Conservation (phyloP, 2,113 vertebrate species). For the Xenus cinereus region DNA sequence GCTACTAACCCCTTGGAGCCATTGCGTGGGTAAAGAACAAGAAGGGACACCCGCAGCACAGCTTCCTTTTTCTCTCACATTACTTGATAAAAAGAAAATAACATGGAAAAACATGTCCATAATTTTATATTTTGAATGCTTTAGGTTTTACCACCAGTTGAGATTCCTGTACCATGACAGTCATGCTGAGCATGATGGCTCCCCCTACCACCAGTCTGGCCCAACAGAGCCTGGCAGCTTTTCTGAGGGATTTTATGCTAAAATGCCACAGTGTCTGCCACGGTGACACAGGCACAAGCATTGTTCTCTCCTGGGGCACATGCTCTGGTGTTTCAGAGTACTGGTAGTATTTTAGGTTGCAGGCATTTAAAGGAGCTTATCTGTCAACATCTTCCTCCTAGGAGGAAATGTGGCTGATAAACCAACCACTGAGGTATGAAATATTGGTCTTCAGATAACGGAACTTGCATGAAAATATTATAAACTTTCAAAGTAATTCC, state of each 20-base stretch:
- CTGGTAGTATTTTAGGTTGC: not conserved
- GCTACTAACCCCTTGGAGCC: not conserved
- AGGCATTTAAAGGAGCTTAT: not conserved
- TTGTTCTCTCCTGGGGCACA: not conserved
- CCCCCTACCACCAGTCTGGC: not conserved
- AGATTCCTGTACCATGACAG: not conserved
- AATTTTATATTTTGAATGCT: not conserved
- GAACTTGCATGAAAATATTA: not conserved
- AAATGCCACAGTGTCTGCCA: not conserved
- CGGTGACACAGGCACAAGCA: not conserved
- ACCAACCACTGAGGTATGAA: not conserved
- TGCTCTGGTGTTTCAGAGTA: not conserved
- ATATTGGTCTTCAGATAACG: not conserved
- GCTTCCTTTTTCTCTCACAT: not conserved
- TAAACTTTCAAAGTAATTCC: not conserved
- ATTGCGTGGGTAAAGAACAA: not conserved
- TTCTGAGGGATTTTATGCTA: not conserved
- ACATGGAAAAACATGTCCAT: not conserved
- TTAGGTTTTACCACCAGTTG: not conserved
- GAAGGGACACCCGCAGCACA: not conserved
- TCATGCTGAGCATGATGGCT: not conserved
- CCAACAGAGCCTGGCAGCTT: not conserved
- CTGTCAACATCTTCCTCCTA: not conserved
- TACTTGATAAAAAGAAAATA: not conserved
- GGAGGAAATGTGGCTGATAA: not conserved